Base-by-base conservation (phyloP, 2,888 invertebrate species). In the Thymelicus sylvestris region DNA sequence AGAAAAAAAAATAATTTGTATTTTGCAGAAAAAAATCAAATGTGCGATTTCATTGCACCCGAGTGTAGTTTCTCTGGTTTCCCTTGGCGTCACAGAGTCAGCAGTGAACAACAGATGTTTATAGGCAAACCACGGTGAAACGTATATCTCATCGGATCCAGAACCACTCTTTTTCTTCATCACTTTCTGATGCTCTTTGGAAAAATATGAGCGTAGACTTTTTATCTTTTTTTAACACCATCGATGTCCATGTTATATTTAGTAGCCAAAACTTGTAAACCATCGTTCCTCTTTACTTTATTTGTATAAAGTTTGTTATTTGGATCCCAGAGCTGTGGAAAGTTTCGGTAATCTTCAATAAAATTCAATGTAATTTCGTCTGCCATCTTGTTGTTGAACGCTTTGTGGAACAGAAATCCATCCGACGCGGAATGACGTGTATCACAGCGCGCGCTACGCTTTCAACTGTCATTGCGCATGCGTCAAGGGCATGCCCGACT, bases 61-160 rank as follows among this genome's bases (percentile, higher is more conserved):
- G n/a, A n/a, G n/a, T n/a, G n/a, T n/a, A 24, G 24, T 73, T 73
- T 73, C 68, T 73, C 65, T 68, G 65, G 66, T 68, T 73, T 73
- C 68, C 66, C 71, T 73, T 57, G 71, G 68, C 68, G 73, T 71
- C 66, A 67, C 38, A 24, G 71, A 71, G 55, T 38, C 59, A 24
- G 59, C 59, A 59, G 10, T 68, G 55, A 71, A 71, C 24, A 65
- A 60, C 0, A 71, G 50, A 66, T 50, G 61, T 41, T 65, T 66
- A 61, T 66, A 66, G 8, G 65, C 65, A 48, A 70, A 70, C 19
- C 19, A 19, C 19, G 2, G 19, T 19, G 19, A 19, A 19, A 19
- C 19, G 19, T 19, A 19, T 19, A 19, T 19, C 19, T 19, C 19
- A 19, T 19, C 19, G 19, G 19, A 19, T 19, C 19, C 19, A 19